Evolutionary conservation across 2,113 vertebrate species (phyloP).

Genomic region (Bos javanicus): DNA sequence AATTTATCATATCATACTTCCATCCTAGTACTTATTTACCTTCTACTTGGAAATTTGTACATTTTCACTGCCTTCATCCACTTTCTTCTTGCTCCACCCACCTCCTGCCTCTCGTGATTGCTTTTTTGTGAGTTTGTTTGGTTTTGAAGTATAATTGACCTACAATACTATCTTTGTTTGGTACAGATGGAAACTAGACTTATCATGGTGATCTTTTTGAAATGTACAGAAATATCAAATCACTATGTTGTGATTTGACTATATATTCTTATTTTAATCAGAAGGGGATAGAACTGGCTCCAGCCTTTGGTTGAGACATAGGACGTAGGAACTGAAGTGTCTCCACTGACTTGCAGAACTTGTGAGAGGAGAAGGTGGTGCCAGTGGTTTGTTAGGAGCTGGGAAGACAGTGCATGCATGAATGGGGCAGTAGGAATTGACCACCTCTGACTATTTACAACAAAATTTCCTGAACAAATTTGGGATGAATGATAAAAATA

Average conservation of each 20-base stretch:
- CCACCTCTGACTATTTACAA: not conserved
- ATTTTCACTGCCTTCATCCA: not conserved
- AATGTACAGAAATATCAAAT: not conserved
- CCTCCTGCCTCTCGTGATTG: not conserved
- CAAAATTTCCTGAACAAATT: not conserved
- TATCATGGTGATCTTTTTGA: not conserved
- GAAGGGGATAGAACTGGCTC: not conserved
- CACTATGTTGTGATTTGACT: not conserved
- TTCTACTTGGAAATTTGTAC: not conserved
- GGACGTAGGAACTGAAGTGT: not conserved
- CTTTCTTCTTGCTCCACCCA: not conserved
- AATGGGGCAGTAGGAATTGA: not conserved
- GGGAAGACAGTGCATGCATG: not conserved
- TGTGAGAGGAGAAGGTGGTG: not conserved
- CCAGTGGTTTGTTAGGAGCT: not conserved
- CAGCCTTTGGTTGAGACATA: not conserved
- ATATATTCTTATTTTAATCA: not conserved
- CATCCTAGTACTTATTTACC: not conserved
- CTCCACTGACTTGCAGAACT: not conserved
- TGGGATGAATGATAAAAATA: not conserved
- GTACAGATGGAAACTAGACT: not conserved
- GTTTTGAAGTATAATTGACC: not conserved
- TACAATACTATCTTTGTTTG: not conserved
- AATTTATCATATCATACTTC: not conserved
- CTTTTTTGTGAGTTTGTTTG: not conserved